Evolutionary conservation across 1,140 invertebrate species (phyloP), one percentile per base, ranked within the genome.

Genomic region (Pararge aegeria): DNA sequence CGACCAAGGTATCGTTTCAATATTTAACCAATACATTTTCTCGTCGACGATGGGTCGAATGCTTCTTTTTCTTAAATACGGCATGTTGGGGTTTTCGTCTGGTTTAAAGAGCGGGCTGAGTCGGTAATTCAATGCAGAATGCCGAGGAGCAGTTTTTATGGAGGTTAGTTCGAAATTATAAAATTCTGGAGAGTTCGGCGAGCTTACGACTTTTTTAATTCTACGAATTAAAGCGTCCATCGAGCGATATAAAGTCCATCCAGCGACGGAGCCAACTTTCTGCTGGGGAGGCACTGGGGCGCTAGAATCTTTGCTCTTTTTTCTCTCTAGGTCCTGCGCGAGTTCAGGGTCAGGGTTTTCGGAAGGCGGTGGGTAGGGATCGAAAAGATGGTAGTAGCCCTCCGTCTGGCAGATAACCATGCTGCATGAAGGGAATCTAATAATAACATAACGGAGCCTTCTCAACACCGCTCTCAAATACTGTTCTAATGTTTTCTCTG

Each of bases 331-430:
- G n/a, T 73, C 61, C 19, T 63, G 53, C 40, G 66, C 65, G 29
- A 64, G 7, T 18, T 20, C 68, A n/a, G 49, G 50, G 53, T 66
- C 58, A 19, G 66, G 60, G 21, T 70, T 65, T 56, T 80, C 80
- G 15, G 40, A 53, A 2, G 75, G 87, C 13, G 86, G 79, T 4
- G 77, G 65, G 63, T 92, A 92, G 0, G 92, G 90, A 75, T 93
- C 92, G 61, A 93, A 93, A 0, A 93, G 63, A 61, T 93, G 92
- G 64, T 83, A 92, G 52, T 84, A 90, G 37, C 91, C 88, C 50
- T 91, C 90, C 0, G 65, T 72, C 37, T 91, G 89, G 53, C 91
- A 92, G 12, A 93, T 69, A 0, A 92, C 92, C 63, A 90, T 90
- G 62, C 87, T 91, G 7, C 87, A 88, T 29, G 91, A 83, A 0